Evolutionary conservation across 2,113 vertebrate species (phyloP), one percentile per base, ranked within the genome.

Genomic region (Rhynchopsitta pachyrhyncha): DNA sequence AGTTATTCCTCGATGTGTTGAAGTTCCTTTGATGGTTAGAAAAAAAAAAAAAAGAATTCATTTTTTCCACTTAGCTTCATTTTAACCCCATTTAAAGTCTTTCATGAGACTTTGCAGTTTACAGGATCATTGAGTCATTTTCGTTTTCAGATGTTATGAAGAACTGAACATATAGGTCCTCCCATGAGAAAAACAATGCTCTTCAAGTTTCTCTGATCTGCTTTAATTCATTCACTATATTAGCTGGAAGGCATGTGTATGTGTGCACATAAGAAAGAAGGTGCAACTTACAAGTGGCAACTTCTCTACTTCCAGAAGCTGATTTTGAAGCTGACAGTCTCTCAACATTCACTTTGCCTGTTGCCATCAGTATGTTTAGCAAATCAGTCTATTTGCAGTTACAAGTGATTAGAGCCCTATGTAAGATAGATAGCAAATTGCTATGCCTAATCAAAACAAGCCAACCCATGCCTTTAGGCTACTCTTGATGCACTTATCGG

Each of bases 1-100:
- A 95, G 93, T 90, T 87, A 70, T 92, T 88, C 92, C 92, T 95
- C n/a, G 28, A 94, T 82, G 75, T 55, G 44, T 1, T 89, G n/a
- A 96, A 91, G 46, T 85, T 95, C 64, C 62, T 78, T 92, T 93
- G 63, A 81, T 33, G 24, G 73, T 69, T 63, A 78, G 83, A 92
- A 95, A 89, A 29, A 59, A 57, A 55, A 20, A 14, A 57, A 33
- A 53, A 41, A 7, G 18, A 44, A 73, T 74, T 79, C 8, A 17
- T 41, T 28, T 33, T 18, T 10, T 2, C 10, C 11, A 27, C 25
- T 57, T 57, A 62, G 62, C 66, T 82, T 59, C 1, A 0, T 82
- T 95, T 92, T 91, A 90, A 82, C 88, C 70, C 86, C 47, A 46
- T 71, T 95, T 92, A 75, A 91, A 77, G 44, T 17, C 18, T 80